Percentiles rank a stretch among this genome's conserved stretches.
These are phyloP conservation scores for Drosophila athabasca DNA, from an alignment of 1,140 invertebrate genomes.

Conservation along the genomic window DNA sequence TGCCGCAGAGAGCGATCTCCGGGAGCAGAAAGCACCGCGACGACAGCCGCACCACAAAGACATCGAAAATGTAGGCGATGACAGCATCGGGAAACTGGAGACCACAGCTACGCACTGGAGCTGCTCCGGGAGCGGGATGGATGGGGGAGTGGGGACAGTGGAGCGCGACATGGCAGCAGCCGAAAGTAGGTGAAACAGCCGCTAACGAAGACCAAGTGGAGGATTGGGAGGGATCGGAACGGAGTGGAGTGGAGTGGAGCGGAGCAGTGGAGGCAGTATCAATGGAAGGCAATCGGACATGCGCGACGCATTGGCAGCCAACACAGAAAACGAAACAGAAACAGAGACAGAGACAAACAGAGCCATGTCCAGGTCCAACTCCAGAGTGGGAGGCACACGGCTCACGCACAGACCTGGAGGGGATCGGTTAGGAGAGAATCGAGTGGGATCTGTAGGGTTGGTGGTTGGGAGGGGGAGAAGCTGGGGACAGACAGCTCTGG, in stretches of 20 bases:
- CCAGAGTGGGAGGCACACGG: conserved; percentile 55
- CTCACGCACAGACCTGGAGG: conserved; percentile 47
- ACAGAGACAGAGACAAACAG: conserved; percentile 33
- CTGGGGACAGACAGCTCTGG: conserved; percentile 4
- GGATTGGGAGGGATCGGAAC: background rate
- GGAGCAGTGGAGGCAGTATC: conserved; percentile 40
- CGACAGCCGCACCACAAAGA: conserved; percentile 29
- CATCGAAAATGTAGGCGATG: conserved; percentile 70
- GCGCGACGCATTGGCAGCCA: conserved; percentile 72
- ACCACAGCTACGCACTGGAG: conserved; percentile 37
- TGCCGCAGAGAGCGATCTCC: conserved; percentile 41
- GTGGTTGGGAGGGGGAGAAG: no score
- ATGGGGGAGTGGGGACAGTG: background rate
- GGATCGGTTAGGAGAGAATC: conserved; percentile 3
- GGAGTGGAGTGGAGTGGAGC: background rate
- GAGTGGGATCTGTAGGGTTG: no score
- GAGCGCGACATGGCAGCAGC: conserved; percentile 47
- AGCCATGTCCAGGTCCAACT: conserved; percentile 1
- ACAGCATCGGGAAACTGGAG: conserved; percentile 65
- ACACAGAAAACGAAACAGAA: conserved; percentile 34
- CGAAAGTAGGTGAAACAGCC: conserved; percentile 73
- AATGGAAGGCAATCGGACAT: conserved; percentile 75
- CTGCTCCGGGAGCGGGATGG: background rate
- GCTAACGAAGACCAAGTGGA: conserved; percentile 40
- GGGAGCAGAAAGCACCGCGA: conserved; percentile 9